Evolutionary conservation across 2,797 vertebrate genomes (phyloP).

Genomic region (Mycteria americana): DNA sequence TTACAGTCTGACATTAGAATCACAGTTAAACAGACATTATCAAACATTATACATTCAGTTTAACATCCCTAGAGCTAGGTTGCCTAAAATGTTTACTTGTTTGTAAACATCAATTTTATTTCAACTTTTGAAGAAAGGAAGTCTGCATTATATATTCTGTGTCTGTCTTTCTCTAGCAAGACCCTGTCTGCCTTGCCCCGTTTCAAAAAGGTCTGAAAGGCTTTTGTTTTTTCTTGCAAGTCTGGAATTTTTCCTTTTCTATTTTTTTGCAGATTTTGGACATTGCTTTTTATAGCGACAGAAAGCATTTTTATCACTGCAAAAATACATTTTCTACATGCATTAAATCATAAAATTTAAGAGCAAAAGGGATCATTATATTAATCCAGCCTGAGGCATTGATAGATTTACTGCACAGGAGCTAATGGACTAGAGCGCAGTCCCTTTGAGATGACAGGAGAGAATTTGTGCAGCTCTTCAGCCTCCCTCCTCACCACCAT

Average conservation of each 20-base stretch:
- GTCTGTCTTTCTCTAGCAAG: background rate
- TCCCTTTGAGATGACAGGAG: background rate
- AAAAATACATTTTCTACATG: slow-evolving; percentile 9
- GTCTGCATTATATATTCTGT: background rate
- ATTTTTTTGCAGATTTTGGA: background rate
- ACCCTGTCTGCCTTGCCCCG: background rate
- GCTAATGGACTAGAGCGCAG: background rate
- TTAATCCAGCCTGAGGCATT: background rate
- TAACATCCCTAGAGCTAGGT: background rate
- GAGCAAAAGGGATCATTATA: background rate
- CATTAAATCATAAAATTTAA: slow-evolving; percentile 18
- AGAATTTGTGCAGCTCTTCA: slow-evolving; percentile 1
- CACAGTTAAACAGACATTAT: background rate
- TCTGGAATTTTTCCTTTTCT: background rate
- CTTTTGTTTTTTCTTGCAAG: background rate
- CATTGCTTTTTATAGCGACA: background rate
- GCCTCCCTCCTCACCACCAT: background rate
- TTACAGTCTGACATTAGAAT: background rate
- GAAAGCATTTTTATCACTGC: background rate
- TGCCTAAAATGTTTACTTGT: background rate
- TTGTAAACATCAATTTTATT: background rate
- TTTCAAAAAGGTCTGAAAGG: background rate
- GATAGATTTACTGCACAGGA: slow-evolving; percentile 33
- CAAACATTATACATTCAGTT: background rate
- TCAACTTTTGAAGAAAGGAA: background rate